phyloP scores from a whole-genome alignment of 2,113 vertebrate species.

The Sapayoa aenigma region DNA sequence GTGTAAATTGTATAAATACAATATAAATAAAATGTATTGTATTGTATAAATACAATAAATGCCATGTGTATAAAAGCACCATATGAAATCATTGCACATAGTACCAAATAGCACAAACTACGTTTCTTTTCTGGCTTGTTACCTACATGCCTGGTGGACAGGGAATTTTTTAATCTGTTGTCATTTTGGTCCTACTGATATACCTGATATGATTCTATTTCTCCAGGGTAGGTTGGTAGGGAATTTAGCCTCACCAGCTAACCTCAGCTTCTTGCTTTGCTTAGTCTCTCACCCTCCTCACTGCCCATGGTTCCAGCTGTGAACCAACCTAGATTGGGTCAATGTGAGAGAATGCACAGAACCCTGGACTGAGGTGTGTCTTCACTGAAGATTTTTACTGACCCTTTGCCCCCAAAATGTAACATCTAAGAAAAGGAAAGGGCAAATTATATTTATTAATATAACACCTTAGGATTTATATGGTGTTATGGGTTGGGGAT shows the following conservation, averaged over 20 bases:
- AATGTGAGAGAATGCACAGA: not conserved
- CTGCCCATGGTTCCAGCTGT: not conserved
- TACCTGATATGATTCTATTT: not conserved
- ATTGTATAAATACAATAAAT: too few relatives aligned
- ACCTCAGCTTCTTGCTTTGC: not conserved
- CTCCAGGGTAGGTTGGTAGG: not conserved
- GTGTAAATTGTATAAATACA: too few relatives aligned
- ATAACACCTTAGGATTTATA: not conserved
- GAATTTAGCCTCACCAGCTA: not conserved
- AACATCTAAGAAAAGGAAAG: not conserved
- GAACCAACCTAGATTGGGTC: not conserved
- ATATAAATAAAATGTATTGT: too few relatives aligned
- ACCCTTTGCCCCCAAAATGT: not conserved
- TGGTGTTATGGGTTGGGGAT: too few relatives aligned
- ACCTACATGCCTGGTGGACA: not conserved
- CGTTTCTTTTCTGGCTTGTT: not conserved
- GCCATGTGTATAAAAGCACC: not conserved
- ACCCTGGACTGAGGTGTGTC: not conserved
- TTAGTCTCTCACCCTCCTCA: not conserved
- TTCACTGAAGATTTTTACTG: not conserved
- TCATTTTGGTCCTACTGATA: not conserved
- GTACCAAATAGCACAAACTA: not conserved
- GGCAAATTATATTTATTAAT: not conserved
- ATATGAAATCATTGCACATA: rapidly evolving
- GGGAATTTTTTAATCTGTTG: not conserved